Conservation (phyloP, 2,113 vertebrate species). For the Acanthochromis polyacanthus region DNA sequence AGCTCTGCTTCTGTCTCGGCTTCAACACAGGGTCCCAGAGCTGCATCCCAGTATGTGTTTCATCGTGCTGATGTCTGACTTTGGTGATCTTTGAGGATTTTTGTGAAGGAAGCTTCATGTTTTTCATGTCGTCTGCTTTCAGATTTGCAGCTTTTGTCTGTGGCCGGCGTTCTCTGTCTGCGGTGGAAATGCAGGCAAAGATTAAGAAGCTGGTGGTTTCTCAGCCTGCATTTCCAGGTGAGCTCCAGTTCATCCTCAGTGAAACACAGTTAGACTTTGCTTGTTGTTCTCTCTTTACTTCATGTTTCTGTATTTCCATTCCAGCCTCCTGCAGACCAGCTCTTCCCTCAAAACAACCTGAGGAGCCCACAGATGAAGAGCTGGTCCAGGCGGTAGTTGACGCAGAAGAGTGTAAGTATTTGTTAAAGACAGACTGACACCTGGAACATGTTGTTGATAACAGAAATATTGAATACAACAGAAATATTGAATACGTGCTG, state of each 20-base stretch:
- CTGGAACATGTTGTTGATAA: neutral
- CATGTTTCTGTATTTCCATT: neutral
- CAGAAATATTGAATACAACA: neutral
- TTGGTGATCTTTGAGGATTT: neutral
- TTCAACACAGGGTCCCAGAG: neutral
- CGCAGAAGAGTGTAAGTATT: too few relatives aligned
- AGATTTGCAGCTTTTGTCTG: neutral
- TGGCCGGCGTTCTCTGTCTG: slow-evolving; percentile 8
- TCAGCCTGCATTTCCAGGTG: neutral
- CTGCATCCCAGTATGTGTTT: neutral
- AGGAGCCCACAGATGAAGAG: neutral
- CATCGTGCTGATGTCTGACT: neutral
- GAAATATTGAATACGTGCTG: too few relatives aligned
- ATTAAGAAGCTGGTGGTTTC: neutral
- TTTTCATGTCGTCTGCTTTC: neutral
- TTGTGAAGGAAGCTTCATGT: neutral
- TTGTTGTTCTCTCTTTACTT: neutral
- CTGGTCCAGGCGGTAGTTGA: neutral
- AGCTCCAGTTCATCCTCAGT: neutral
- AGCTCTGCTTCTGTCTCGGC: neutral
- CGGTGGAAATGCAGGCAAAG: neutral
- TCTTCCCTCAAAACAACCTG: neutral
- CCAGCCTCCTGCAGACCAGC: neutral
- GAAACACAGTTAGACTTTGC: neutral
- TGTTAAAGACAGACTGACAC: too few relatives aligned